Conservation (phyloP, 2,888 invertebrate genomes). For the Coremacera marginata region DNA sequence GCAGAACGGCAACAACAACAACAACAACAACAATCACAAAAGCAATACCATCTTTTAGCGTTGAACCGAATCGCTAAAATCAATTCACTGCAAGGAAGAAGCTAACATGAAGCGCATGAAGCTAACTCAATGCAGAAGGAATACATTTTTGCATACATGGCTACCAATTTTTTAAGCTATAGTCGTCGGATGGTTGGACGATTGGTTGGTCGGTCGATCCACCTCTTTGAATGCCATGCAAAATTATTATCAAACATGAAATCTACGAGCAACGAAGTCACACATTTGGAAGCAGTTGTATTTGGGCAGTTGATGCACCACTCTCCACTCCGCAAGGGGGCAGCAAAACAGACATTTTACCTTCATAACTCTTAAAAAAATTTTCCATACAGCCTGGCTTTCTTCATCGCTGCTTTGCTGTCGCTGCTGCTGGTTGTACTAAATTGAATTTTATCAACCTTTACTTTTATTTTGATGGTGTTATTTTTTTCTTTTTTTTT, state of each 20-base stretch:
- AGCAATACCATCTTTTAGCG: conserved; percentile 25
- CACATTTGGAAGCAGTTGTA: conserved; percentile 18
- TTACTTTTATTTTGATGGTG: not conserved
- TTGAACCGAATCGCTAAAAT: conserved; percentile 5
- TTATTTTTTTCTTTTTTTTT: not conserved
- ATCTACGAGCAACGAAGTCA: conserved; percentile 51
- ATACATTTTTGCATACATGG: conserved; percentile 10
- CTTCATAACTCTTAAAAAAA: conserved; percentile 21
- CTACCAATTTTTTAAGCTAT: conserved; percentile 28
- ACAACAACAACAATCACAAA: conserved; percentile 6
- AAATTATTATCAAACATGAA: conserved; percentile 65
- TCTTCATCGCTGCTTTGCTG: not conserved
- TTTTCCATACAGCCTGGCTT: not conserved
- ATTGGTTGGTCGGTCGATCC: not conserved
- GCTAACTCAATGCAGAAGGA: too few relatives aligned
- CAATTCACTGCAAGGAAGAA: conserved; percentile 20
- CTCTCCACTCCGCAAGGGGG: not conserved
- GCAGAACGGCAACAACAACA: conserved; percentile 24
- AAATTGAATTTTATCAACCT: not conserved
- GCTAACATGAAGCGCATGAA: not conserved
- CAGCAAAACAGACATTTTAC: not conserved
- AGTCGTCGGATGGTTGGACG: not conserved
- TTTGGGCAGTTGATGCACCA: not conserved
- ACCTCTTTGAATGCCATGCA: conserved; percentile 36
- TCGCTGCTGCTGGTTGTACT: not conserved